Evolutionary conservation across 2,888 invertebrate species (phyloP).

Genomic region (Acanthosepion pharaonis): DNA sequence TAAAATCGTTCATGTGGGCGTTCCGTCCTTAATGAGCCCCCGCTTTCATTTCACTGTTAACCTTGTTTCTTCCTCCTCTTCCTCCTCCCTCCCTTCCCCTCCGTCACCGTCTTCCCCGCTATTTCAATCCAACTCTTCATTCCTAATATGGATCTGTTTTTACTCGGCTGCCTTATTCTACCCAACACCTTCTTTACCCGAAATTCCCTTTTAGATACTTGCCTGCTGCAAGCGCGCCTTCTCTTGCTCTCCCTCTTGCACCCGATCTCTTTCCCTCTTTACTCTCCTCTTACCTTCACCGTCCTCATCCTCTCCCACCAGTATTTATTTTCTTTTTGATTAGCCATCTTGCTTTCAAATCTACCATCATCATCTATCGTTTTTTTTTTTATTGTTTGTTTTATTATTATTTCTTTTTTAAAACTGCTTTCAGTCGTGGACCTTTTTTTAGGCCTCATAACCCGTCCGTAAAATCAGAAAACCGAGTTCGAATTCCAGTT

Average conservation of each 20-base stretch:
- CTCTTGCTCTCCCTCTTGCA: background rate
- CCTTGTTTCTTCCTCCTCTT: background rate
- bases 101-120: background rate
- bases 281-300: background rate
- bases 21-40: background rate
- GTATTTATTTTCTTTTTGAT: background rate
- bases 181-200: conserved; percentile 35
- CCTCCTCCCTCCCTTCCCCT: background rate
- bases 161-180: conserved; percentile 24
- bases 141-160: background rate
- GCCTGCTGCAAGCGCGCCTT: background rate
- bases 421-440: conserved; percentile 39
- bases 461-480: too few species aligned
- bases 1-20: too few species aligned
- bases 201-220: background rate
- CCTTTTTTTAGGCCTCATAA: too few species aligned
- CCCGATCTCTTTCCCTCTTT: too few species aligned
- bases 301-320: background rate
- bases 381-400: conserved; percentile 17
- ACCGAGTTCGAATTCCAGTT: too few species aligned
- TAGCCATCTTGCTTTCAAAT: background rate
- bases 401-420: conserved; percentile 44
- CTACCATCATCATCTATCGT: background rate
- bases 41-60: background rate
- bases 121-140: conserved; percentile 23